These are phyloP conservation scores for Zeuzera pyrina DNA, from an alignment of 2,888 invertebrate species.

Conservation along the genomic window DNA sequence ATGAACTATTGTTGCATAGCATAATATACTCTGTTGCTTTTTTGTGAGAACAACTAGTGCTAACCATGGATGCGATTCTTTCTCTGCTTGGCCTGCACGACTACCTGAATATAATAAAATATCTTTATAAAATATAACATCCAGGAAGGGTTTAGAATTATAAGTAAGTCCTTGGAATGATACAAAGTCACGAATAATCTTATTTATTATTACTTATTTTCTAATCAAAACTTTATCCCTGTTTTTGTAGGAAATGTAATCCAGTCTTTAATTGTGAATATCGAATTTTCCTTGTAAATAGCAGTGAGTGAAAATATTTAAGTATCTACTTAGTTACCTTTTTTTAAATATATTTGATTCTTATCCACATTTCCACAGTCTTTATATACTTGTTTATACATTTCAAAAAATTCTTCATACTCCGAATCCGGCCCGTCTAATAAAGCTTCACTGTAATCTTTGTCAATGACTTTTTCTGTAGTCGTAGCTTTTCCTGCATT, in stretches of 20 bases:
- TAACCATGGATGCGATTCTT: slow-evolving; percentile 51
- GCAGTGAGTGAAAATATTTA: no score
- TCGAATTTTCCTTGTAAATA: no score
- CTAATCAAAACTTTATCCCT: no score
- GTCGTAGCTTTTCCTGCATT: slow-evolving; percentile 28
- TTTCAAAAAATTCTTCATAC: slow-evolving; percentile 24
- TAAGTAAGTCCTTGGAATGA: no score
- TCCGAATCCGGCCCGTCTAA: slow-evolving; percentile 13
- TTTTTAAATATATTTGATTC: no score
- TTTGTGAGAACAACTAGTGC: slow-evolving; percentile 40
- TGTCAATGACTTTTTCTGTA: slow-evolving; percentile 23
- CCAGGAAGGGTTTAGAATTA: no score
- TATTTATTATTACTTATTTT: no score
- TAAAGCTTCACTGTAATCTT: slow-evolving; percentile 23
- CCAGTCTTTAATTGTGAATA: no score
- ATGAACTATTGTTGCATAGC: slow-evolving; percentile 55
- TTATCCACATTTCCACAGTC: slow-evolving; percentile 32
- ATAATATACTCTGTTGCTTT: slow-evolving; percentile 39
- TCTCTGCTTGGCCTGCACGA: slow-evolving; percentile 29
- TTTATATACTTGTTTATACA: slow-evolving; percentile 30
- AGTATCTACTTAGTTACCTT: no score
- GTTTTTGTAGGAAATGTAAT: no score
- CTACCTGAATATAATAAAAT: slow-evolving; percentile 20
- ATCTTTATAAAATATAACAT: neutral
- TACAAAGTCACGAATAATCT: no score